Evolutionary conservation across 2,797 vertebrate genomes (phyloP).

Genomic region (Salmo trutta): DNA sequence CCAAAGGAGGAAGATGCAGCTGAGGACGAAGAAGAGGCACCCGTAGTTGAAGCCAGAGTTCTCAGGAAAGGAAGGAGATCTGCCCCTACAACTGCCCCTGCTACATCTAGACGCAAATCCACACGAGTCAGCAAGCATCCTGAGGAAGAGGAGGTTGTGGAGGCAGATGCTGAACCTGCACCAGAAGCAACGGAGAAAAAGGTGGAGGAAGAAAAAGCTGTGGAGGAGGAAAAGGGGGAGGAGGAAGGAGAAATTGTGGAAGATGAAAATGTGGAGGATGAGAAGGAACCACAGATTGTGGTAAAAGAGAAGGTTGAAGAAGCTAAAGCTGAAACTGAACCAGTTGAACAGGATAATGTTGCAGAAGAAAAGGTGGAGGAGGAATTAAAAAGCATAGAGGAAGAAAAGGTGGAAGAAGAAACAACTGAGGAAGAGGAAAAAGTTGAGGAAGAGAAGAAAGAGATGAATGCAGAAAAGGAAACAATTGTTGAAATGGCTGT

Average conservation of each 20-base stretch:
- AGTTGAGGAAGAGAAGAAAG: background rate
- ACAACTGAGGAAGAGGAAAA: background rate
- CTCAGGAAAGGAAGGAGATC: conserved; percentile 9
- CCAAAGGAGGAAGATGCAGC: conserved; percentile 16
- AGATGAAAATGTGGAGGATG: background rate
- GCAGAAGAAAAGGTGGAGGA: background rate
- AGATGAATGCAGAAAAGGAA: background rate
- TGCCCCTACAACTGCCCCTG: background rate
- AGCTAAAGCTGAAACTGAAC: no score
- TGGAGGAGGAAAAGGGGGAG: background rate
- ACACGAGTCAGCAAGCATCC: conserved; percentile 2
- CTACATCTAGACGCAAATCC: conserved; percentile 3
- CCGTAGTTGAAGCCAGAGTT: background rate
- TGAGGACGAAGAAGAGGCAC: conserved; percentile 18
- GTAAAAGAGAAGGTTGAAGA: background rate
- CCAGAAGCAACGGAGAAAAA: conserved; percentile 34
- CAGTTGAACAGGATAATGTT: background rate
- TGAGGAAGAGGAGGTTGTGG: conserved; percentile 37
- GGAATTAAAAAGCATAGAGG: background rate
- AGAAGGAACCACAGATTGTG: background rate
- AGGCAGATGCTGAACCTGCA: conserved; percentile 8
- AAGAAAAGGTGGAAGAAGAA: background rate
- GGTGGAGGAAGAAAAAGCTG: conserved; percentile 15
- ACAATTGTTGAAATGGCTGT: background rate
- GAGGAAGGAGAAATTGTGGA: background rate